Evolutionary conservation across 1,140 invertebrate species (phyloP).

Genomic region (Sitobion miscanthi): DNA sequence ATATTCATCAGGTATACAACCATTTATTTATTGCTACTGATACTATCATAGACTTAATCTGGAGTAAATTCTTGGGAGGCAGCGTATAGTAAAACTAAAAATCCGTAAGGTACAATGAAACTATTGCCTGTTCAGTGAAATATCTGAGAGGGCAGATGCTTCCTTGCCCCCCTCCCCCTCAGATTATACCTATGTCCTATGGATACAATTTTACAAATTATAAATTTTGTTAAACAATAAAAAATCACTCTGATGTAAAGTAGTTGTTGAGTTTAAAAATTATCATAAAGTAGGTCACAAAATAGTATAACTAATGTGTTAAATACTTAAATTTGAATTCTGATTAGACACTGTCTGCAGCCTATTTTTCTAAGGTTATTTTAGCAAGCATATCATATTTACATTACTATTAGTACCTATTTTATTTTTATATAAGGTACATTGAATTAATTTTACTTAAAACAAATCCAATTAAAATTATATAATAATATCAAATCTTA

Average conservation of each 20-base stretch:
- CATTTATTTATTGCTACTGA: neutral
- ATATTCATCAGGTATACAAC: conserved; percentile 70
- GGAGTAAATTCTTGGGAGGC: too few relatives aligned
- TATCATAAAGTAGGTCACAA: neutral
- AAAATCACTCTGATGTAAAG: neutral
- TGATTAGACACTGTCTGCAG: neutral
- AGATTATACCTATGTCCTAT: too few relatives aligned
- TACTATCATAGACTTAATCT: neutral
- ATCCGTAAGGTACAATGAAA: too few relatives aligned
- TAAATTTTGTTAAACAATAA: neutral
- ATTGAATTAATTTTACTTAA: neutral
- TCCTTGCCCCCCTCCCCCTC: too few relatives aligned
- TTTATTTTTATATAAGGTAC: neutral
- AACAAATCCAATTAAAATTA: neutral
- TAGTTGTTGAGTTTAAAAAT: neutral
- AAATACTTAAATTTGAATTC: neutral
- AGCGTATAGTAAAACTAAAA: too few relatives aligned
- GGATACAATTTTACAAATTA: neutral
- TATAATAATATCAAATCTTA: neutral
- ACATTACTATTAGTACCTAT: neutral
- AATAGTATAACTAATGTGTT: neutral
- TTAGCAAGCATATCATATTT: neutral
- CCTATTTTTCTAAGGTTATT: neutral
- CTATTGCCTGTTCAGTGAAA: too few relatives aligned
- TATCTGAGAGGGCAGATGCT: too few relatives aligned